Percentiles rank a stretch among this genome's conserved stretches.
phyloP scores from a whole-genome alignment of 2,113 vertebrate genomes.

The Cavia porcellus region DNA sequence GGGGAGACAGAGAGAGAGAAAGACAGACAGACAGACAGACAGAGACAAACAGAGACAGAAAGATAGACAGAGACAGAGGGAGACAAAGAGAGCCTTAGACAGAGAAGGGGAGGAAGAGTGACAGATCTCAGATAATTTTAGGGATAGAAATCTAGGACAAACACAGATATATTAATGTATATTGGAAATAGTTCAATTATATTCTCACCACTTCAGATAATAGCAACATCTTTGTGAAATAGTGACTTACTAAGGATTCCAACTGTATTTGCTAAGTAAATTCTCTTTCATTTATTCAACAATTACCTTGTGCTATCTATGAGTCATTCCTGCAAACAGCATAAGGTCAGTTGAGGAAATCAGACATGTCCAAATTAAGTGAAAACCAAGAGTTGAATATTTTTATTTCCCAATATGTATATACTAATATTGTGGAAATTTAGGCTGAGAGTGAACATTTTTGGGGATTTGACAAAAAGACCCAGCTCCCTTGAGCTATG shows the following conservation, averaged over 20 bases:
- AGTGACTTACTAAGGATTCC: neutral
- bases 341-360: neutral
- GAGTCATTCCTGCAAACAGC: neutral
- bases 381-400: neutral
- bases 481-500: too few relatives aligned
- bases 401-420: neutral
- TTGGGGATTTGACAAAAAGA: fast-evolving
- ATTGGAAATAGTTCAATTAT: neutral
- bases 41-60: neutral
- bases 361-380: neutral
- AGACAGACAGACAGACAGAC: neutral
- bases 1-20: neutral
- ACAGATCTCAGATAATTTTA: neutral
- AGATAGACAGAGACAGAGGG: neutral
- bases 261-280: neutral
- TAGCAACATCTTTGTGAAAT: neutral
- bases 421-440: neutral
- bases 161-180: neutral
- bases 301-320: neutral
- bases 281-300: neutral
- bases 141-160: neutral
- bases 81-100: neutral
- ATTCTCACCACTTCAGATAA: neutral
- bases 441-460: too few relatives aligned
- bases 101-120: neutral